phyloP scores from a whole-genome alignment of 2,888 invertebrate species.

The Diloba caeruleocephala region DNA sequence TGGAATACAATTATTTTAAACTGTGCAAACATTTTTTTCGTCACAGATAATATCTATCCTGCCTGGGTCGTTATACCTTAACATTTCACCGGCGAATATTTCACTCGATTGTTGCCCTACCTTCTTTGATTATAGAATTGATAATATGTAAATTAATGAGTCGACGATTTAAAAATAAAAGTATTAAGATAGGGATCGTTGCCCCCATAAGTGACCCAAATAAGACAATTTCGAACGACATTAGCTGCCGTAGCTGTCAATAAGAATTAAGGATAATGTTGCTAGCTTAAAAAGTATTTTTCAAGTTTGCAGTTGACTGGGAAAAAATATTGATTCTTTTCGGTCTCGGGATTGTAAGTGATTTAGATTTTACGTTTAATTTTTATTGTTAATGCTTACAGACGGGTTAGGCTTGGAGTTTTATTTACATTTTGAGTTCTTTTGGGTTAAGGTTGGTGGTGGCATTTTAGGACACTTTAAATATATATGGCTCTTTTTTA shows the following conservation, averaged over 20 bases:
- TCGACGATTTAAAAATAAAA: conserved; percentile 82
- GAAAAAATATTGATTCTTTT: conserved; percentile 36
- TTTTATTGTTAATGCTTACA: conserved; percentile 23
- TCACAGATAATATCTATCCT: conserved; percentile 58
- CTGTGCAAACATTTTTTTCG: conserved; percentile 56
- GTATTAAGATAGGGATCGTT: conserved; percentile 77
- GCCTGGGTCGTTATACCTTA: conserved; percentile 71
- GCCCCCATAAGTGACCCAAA: conserved; percentile 85
- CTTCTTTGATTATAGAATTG: conserved; percentile 80
- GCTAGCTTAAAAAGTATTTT: conserved; percentile 68
- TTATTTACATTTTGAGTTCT: conserved; percentile 22
- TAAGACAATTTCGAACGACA: conserved; percentile 81
- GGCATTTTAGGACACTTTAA: no score
- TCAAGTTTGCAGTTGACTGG: conserved; percentile 50
- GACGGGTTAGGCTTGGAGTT: conserved; percentile 32
- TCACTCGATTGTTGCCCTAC: conserved; percentile 81
- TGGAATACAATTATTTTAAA: conserved; percentile 49
- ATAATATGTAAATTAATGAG: conserved; percentile 85
- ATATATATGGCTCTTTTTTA: no score
- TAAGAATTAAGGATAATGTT: conserved; percentile 83
- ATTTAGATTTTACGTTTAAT: conserved; percentile 51
- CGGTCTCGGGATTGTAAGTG: conserved; percentile 36
- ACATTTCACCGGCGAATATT: conserved; percentile 83
- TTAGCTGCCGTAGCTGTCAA: conserved; percentile 77
- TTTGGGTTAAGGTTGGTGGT: conserved; percentile 12